Evolutionary conservation across 1,140 invertebrate genomes (phyloP).

Genomic region (Drosophila takahashii): DNA sequence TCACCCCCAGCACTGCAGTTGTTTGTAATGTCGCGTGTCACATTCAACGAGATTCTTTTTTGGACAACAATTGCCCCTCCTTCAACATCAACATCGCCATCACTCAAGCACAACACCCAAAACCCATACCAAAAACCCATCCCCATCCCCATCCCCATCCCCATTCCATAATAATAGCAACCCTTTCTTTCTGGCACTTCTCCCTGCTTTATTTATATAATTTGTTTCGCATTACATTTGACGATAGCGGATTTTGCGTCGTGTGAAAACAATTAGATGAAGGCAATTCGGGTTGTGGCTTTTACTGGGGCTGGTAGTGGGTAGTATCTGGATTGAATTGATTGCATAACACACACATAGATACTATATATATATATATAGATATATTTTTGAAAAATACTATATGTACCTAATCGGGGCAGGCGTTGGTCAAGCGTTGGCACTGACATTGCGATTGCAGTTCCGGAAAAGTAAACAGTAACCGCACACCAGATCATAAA

Average conservation of each 20-base stretch:
- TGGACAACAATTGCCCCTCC: slow-evolving; percentile 10
- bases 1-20: slow-evolving; percentile 16
- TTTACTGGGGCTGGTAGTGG: slow-evolving; percentile 4
- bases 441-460: slow-evolving; percentile 38
- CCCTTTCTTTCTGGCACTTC: neutral
- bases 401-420: slow-evolving; percentile 30
- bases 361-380: slow-evolving; percentile 5
- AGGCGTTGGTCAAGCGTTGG: slow-evolving; percentile 33
- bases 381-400: neutral
- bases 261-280: slow-evolving; percentile 80
- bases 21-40: slow-evolving; percentile 70
- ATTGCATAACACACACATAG: slow-evolving; percentile 31
- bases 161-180: neutral
- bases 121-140: neutral
- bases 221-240: slow-evolving; percentile 69
- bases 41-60: slow-evolving; percentile 37
- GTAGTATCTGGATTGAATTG: slow-evolving; percentile 1
- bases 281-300: slow-evolving; percentile 21
- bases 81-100: neutral
- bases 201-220: slow-evolving; percentile 51
- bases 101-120: too few relatives aligned
- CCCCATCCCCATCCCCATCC: neutral
- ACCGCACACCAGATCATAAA: slow-evolving; percentile 21
- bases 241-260: slow-evolving; percentile 67
- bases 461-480: slow-evolving; percentile 28